A percentile compares a stretch with the other conserved stretches of the same genome.
Evolutionary conservation across 1,140 invertebrate species (phyloP).

Genomic region (Copidosoma floridanum): DNA sequence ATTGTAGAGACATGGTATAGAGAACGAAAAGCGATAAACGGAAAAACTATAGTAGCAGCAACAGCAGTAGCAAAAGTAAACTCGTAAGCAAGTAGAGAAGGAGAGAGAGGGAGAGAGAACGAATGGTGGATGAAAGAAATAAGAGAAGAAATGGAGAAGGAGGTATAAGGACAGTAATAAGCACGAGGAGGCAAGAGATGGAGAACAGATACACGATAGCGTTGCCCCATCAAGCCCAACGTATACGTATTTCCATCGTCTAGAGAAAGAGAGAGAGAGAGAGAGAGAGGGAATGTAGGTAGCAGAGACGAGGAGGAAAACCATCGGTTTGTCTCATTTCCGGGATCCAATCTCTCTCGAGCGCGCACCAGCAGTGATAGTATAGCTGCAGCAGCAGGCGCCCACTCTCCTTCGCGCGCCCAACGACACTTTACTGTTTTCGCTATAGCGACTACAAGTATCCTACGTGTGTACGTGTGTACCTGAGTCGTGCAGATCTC

Average conservation of each 20-base stretch:
- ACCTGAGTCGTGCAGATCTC: too few species aligned
- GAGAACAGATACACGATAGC: slow-evolving; percentile 49
- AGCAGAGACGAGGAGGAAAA: slow-evolving; percentile 33
- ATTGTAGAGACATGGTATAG: not conserved
- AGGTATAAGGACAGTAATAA: not conserved
- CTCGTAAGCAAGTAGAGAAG: slow-evolving; percentile 23
- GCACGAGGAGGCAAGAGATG: slow-evolving; percentile 25
- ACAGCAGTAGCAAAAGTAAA: too few species aligned
- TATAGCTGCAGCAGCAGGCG: not conserved
- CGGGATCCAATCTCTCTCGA: slow-evolving; percentile 51
- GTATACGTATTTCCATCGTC: slow-evolving; percentile 42
- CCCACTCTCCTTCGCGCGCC: not conserved
- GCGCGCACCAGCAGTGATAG: not conserved
- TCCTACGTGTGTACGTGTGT: too few species aligned
- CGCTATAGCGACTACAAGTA: not conserved
- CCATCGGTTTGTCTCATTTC: slow-evolving; percentile 55
- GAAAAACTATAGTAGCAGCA: too few species aligned
- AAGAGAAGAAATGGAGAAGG: not conserved
- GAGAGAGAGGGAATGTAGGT: slow-evolving; percentile 7
- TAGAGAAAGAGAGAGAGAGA: not conserved
- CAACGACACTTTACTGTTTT: slow-evolving; percentile 4
- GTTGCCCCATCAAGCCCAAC: slow-evolving; percentile 34
- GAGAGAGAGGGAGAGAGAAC: slow-evolving; percentile 17
- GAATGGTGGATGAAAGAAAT: slow-evolving; percentile 10
- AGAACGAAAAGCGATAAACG: too few species aligned